Conservation (phyloP, 1,140 invertebrate species). For the Heliothis virescens region DNA sequence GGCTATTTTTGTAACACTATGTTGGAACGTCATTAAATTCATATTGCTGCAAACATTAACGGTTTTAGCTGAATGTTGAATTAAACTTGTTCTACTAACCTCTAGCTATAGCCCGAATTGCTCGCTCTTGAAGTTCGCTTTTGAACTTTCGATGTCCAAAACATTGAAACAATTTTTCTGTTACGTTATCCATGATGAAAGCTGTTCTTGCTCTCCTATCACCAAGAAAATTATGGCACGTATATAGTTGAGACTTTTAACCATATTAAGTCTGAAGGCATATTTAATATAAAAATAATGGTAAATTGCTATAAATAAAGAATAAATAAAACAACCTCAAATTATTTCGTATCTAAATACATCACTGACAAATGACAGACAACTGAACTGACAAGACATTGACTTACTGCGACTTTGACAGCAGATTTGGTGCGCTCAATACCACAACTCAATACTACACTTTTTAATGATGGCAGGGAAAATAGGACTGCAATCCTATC, state of each 20-base stretch:
- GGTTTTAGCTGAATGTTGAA: no score
- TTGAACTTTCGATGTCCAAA: conserved; percentile 87
- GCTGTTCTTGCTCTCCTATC: conserved; percentile 40
- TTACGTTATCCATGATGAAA: conserved; percentile 78
- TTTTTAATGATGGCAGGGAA: no score
- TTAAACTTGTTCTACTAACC: conserved; percentile 67
- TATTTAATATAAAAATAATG: conserved; percentile 34
- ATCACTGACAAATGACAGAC: neutral
- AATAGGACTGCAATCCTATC: no score
- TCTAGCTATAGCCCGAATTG: conserved; percentile 84
- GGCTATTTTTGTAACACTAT: no score
- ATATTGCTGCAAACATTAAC: neutral
- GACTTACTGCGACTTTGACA: neutral
- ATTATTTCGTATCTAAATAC: conserved; percentile 36
- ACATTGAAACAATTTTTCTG: conserved; percentile 80
- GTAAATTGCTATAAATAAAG: conserved; percentile 33
- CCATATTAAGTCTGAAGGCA: conserved; percentile 13
- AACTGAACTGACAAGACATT: conserved; percentile 14
- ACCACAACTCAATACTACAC: no score
- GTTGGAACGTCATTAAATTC: neutral
- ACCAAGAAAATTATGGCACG: conserved; percentile 54
- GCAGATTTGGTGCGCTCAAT: neutral
- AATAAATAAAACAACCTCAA: conserved; percentile 47
- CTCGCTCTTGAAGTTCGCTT: conserved; percentile 86
- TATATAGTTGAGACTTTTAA: conserved; percentile 38